These are phyloP conservation scores for Agrotis puta DNA, from an alignment of 2,888 invertebrate species.

Conservation along the genomic window DNA sequence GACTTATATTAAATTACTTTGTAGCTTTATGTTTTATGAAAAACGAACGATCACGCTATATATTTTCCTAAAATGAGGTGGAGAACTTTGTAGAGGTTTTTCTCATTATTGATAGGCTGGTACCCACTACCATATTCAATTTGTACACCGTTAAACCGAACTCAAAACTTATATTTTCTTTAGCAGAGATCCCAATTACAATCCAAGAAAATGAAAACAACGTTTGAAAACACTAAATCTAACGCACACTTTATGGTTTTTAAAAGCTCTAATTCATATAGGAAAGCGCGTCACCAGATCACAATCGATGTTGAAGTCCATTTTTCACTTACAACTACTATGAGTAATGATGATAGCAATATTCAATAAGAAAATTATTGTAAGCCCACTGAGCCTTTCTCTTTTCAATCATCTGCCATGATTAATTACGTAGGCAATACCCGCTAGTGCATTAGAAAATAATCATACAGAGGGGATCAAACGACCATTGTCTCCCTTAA, in stretches of 20 bases:
- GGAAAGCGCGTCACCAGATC: conserved; percentile 8
- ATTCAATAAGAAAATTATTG: conserved; percentile 48
- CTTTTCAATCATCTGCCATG: conserved; percentile 44
- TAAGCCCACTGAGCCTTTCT: conserved; percentile 40
- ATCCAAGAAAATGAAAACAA: neutral
- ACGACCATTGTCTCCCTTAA: conserved; percentile 5
- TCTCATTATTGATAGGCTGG: too few species aligned
- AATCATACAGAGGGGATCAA: conserved; percentile 8
- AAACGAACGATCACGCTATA: neutral
- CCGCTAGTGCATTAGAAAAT: conserved; percentile 30
- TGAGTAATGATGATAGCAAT: conserved; percentile 31
- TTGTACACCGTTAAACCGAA: neutral
- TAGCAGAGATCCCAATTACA: neutral
- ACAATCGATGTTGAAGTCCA: neutral
- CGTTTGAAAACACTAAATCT: neutral
- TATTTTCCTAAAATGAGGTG: neutral
- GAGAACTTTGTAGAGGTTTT: neutral
- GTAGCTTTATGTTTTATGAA: neutral
- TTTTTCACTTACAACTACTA: conserved; percentile 21
- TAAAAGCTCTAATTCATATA: neutral
- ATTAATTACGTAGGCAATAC: conserved; percentile 40
- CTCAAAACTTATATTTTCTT: neutral
- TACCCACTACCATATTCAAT: neutral
- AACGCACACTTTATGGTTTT: neutral
- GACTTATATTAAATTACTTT: neutral